Evolutionary conservation across 2,888 invertebrate genomes (phyloP).

Genomic region (Hemaris fuciformis): DNA sequence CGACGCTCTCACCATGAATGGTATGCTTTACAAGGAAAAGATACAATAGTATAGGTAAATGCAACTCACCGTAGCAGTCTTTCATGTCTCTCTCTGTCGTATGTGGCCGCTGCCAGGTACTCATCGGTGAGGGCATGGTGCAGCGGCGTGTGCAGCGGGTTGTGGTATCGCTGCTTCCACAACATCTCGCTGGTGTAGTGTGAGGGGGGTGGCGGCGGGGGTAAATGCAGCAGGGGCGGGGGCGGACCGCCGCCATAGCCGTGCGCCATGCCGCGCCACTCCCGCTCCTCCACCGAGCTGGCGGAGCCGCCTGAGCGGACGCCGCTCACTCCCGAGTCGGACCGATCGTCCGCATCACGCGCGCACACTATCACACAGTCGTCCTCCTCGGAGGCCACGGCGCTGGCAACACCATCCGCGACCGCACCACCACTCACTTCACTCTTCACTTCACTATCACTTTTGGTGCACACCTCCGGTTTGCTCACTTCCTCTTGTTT

Average conservation of each 20-base stretch:
- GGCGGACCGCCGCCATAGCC: slow-evolving; percentile 85
- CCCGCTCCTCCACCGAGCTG: slow-evolving; percentile 89
- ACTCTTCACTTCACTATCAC: slow-evolving; percentile 76
- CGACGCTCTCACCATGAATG: no score
- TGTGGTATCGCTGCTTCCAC: slow-evolving; percentile 83
- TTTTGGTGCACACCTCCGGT: slow-evolving; percentile 55
- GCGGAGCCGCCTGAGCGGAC: slow-evolving; percentile 86
- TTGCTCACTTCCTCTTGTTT: slow-evolving; percentile 62
- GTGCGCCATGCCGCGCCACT: slow-evolving; percentile 89
- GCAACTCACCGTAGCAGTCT: slow-evolving; percentile 83
- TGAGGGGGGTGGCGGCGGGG: slow-evolving; percentile 75
- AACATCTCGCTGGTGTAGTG: slow-evolving; percentile 80
- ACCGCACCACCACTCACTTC: slow-evolving; percentile 68
- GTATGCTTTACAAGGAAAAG: no score
- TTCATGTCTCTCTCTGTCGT: slow-evolving; percentile 85
- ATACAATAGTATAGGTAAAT: background rate
- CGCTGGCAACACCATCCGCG: slow-evolving; percentile 78
- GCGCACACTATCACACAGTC: slow-evolving; percentile 84
- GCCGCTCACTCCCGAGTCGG: slow-evolving; percentile 88
- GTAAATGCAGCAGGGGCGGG: slow-evolving; percentile 73
- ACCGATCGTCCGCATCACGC: slow-evolving; percentile 80
- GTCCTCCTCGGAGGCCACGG: slow-evolving; percentile 83
- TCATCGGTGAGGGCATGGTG: slow-evolving; percentile 78
- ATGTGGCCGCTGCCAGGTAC: slow-evolving; percentile 77
- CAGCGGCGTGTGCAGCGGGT: slow-evolving; percentile 77